Base-by-base conservation (phyloP, 2,888 invertebrate genomes). In the Hirudinaria manillensis region DNA sequence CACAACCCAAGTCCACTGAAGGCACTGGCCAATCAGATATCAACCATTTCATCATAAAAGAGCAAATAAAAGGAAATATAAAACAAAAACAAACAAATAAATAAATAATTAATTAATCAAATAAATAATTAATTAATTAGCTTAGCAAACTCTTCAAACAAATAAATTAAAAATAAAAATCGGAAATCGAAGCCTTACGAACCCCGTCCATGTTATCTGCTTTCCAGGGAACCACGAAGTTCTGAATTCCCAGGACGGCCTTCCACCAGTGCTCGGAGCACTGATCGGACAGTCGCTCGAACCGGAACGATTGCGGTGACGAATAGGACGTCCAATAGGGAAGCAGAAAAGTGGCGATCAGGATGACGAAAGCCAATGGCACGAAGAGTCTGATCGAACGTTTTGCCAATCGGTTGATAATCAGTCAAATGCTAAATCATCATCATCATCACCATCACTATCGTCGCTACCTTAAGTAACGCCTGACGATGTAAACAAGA, bases 381-480 rank as follows among this genome's bases (percentile, higher is more conserved):
- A 61, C 24, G n/a, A 61, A 61, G 7, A 61, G 61, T 61, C 61
- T 61, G 61, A 24, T 7, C 1, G 1, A 16, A 24, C n/a, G n/a
- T 21, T 61, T 61, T 13, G 6, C 29, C 13, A 1, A 6, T 1
- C 16, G 10, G 13, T 45, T 61, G 19, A 7, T 16, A 56, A 56
- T 56, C 6, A 56, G n/a, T 56, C 56, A 6, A n/a, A n/a, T n/a
- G n/a, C n/a, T n/a, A n/a, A n/a, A 61, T 10, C 61, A 61, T 10
- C 61, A 27, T 61, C 61, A 61, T 1, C 61, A 61, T 10, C 45
- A 61, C 21, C 61, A 61, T 61, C 61, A 61, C 19, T n/a, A 24
- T 27, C 61, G n/a, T 61, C 29, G n/a, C n/a, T 10, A 61, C 61
- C 61, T 61, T n/a, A 61, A 61, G n/a, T 61, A 61, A 21, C 61